Conservation (phyloP, 2,797 vertebrate genomes). For the Zenarchopterus dispar region DNA sequence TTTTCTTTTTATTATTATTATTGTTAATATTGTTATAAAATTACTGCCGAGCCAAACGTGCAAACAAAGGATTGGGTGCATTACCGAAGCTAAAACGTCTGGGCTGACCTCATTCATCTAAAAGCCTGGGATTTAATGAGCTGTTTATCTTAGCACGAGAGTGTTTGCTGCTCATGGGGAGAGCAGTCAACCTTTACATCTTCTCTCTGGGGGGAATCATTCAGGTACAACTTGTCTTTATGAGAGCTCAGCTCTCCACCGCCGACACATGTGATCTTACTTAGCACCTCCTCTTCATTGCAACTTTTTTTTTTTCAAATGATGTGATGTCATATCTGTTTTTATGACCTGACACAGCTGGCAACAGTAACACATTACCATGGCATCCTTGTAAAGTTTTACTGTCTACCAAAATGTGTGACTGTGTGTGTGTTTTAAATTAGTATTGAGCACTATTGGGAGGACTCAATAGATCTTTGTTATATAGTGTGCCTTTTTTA, state of each 20-base stretch:
- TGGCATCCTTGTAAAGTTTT: constrained; percentile 28
- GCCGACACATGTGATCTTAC: constrained; percentile 55
- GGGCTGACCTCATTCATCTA: constrained; percentile 7
- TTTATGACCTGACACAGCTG: constrained; percentile 58
- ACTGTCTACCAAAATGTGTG: constrained; percentile 20
- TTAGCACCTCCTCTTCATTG: constrained; percentile 38
- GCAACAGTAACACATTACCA: constrained; percentile 26
- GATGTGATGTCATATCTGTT: constrained; percentile 60
- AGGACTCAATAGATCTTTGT: not conserved
- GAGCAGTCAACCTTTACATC: constrained; percentile 21
- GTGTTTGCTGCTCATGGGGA: constrained; percentile 29
- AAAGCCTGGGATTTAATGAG: constrained; percentile 4
- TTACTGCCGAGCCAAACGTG: constrained; percentile 26
- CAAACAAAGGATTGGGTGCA: constrained; percentile 2
- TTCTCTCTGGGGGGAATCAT: constrained; percentile 20
- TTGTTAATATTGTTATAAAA: too few relatives aligned
- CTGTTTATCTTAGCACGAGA: constrained; percentile 1
- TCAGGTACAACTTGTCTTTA: constrained; percentile 29
- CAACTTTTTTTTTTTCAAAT: constrained; percentile 51
- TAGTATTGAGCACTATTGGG: not conserved
- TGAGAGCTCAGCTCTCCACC: constrained; percentile 32
- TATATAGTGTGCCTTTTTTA: not conserved
- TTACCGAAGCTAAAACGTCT: constrained; percentile 16
- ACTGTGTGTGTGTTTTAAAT: not conserved
- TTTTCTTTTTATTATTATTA: too few relatives aligned